These are phyloP conservation scores for Halictus rubicundus DNA, from an alignment of 1,140 invertebrate species.

Conservation along the genomic window DNA sequence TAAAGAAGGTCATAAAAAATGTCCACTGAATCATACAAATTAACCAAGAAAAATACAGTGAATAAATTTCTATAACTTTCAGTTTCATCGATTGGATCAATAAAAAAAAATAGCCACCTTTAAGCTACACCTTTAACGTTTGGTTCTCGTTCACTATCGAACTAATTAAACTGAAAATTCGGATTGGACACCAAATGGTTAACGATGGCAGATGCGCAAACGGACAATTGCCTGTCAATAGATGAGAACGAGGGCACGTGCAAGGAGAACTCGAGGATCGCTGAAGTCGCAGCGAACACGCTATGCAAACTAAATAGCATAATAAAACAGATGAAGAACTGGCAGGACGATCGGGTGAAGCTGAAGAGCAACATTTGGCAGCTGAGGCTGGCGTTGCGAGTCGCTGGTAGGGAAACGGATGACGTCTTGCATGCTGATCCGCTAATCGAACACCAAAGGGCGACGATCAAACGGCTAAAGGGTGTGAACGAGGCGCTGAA, in stretches of 20 bases:
- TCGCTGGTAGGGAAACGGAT: constrained; percentile 24
- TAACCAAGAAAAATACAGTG: not conserved
- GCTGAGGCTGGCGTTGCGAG: constrained; percentile 52
- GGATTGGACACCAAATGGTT: not conserved
- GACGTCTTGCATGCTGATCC: constrained; percentile 40
- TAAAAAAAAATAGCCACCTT: not conserved
- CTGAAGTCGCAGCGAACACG: constrained; percentile 40
- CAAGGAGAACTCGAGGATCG: constrained; percentile 48
- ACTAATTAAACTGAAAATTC: constrained; percentile 1
- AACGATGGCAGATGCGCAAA: constrained; percentile 28
- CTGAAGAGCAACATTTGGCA: constrained; percentile 56
- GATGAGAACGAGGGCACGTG: constrained; percentile 7
- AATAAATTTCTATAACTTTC: not conserved
- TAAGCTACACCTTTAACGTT: not conserved
- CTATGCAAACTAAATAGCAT: constrained; percentile 52
- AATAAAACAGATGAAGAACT: constrained; percentile 57
- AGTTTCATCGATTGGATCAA: not conserved
- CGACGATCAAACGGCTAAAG: constrained; percentile 51
- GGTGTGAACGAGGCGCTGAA: constrained; percentile 36
- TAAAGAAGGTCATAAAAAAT: too few species aligned
- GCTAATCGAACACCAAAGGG: constrained; percentile 45
- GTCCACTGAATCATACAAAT: too few species aligned
- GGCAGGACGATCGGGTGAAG: constrained; percentile 53
- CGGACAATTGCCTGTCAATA: constrained; percentile 32
- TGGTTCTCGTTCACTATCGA: not conserved